Evolutionary conservation across 2,797 vertebrate genomes (phyloP).

Genomic region (Pitangus sulphuratus): DNA sequence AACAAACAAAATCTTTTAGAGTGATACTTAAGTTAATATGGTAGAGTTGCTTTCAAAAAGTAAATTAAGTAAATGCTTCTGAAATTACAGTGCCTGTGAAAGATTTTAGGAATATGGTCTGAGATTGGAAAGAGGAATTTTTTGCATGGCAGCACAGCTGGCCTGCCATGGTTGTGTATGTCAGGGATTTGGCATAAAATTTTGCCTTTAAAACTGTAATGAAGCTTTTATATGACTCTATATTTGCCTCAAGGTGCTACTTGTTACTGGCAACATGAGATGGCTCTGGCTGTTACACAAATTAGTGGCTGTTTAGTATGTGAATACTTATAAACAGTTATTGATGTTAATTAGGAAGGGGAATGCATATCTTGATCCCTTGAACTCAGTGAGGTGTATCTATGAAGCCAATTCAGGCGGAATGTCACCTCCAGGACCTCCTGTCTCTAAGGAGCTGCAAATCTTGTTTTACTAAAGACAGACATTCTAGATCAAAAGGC

Average conservation of each 20-base stretch:
- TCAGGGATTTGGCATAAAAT: background rate
- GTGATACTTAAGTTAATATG: background rate
- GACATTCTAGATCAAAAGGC: background rate
- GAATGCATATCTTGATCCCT: background rate
- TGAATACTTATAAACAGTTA: background rate
- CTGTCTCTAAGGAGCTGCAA: background rate
- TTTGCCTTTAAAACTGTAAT: background rate
- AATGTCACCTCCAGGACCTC: background rate
- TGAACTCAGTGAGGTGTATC: background rate
- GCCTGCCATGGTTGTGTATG: background rate
- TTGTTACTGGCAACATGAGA: background rate
- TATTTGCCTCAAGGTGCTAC: background rate
- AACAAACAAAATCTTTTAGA: background rate
- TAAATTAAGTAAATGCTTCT: background rate
- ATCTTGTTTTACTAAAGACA: background rate
- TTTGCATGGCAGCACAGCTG: background rate
- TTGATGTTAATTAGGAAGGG: background rate
- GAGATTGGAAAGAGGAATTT: background rate
- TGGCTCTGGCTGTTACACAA: background rate
- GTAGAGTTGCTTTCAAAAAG: background rate
- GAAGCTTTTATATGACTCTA: background rate
- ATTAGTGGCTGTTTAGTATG: background rate
- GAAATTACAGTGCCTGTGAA: background rate
- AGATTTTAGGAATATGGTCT: background rate
- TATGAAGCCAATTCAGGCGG: background rate